These are phyloP conservation scores for Poliocrania exsul DNA, from an alignment of 2,797 vertebrate genomes.

Conservation along the genomic window DNA sequence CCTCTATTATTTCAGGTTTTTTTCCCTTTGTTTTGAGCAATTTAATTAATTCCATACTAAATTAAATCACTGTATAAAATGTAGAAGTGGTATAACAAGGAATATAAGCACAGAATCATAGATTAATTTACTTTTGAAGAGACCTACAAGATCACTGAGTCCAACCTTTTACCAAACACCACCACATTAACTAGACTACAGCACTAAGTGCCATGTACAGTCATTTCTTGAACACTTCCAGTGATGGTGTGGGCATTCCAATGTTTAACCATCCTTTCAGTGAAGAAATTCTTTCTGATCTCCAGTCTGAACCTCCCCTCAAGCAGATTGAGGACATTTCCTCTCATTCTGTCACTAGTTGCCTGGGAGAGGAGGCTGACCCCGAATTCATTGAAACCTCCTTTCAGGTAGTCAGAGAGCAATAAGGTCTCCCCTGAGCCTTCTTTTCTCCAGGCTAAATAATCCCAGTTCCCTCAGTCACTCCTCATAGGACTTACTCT, in stretches of 20 bases:
- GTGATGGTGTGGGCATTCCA: background rate
- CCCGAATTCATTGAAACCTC: background rate
- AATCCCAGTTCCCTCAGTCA: accelerated
- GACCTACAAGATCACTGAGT: background rate
- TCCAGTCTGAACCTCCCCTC: background rate
- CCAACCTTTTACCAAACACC: background rate
- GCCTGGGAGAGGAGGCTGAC: background rate
- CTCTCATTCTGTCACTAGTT: background rate
- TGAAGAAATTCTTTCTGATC: background rate
- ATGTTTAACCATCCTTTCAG: background rate
- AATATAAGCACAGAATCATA: background rate
- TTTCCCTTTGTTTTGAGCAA: background rate
- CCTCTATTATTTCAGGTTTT: background rate
- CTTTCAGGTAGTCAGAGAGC: background rate
- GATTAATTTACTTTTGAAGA: background rate
- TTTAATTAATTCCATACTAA: background rate
- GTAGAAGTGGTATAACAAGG: background rate
- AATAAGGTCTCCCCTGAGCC: background rate
- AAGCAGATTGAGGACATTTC: background rate
- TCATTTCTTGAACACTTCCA: background rate
- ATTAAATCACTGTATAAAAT: background rate
- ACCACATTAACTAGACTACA: background rate
- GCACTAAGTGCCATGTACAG: background rate
- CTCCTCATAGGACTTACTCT: background rate
- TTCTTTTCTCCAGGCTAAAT: background rate